A percentile compares a stretch with the other conserved stretches of the same genome.
Evolutionary conservation across 2,113 vertebrate genomes (phyloP).

Genomic region (Gallinago jamesoni): DNA sequence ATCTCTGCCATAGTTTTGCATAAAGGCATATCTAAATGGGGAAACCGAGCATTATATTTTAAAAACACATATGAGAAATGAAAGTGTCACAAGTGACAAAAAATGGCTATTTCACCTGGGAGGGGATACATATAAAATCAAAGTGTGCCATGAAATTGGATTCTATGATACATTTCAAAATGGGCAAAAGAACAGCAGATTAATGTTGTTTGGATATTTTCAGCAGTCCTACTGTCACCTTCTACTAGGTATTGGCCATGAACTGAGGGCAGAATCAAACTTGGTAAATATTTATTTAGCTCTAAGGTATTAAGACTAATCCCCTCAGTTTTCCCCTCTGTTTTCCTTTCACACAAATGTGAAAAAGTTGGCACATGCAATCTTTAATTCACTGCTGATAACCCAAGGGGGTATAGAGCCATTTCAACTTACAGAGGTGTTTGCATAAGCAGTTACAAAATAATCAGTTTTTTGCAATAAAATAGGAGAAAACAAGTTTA

Average conservation of each 20-base stretch:
- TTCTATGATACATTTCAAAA: not conserved
- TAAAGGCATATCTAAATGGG: not conserved
- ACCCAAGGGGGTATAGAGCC: not conserved
- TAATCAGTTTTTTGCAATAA: not conserved
- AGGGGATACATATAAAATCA: not conserved
- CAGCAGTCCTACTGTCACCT: conserved; percentile 28
- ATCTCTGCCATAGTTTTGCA: not conserved
- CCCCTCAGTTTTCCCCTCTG: not conserved
- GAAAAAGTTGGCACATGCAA: not conserved
- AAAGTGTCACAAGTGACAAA: not conserved
- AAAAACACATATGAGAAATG: not conserved
- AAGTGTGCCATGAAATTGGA: not conserved
- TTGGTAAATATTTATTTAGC: conserved; percentile 60
- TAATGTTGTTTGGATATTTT: not conserved
- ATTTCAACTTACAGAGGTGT: not conserved
- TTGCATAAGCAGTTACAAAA: not conserved
- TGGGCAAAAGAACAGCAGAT: not conserved
- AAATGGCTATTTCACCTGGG: not conserved
- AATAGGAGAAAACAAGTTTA: not conserved
- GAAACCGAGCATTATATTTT: not conserved
- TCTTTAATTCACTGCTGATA: not conserved
- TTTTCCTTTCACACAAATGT: conserved; percentile 2
- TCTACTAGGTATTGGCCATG: conserved; percentile 8
- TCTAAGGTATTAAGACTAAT: conserved; percentile 46
- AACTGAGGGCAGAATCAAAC: conserved; percentile 13